Evolutionary conservation across 2,888 invertebrate species (phyloP).

Genomic region (Hanleya hanleyi): DNA sequence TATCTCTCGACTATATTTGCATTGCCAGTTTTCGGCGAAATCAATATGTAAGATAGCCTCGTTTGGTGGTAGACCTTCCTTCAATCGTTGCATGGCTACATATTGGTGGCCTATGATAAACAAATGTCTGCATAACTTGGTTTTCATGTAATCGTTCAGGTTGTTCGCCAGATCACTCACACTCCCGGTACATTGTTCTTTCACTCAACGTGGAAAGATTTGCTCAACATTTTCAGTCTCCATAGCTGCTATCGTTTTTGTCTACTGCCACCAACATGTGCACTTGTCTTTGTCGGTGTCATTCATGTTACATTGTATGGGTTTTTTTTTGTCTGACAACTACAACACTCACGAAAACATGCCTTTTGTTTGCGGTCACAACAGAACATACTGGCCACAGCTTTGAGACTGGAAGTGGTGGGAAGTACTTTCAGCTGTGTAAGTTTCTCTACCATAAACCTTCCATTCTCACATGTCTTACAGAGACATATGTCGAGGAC

Average conservation of each 20-base stretch:
- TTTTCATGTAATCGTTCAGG: constrained; percentile 16
- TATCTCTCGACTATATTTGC: constrained; percentile 66
- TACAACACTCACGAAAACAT: constrained; percentile 26
- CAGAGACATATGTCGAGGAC: constrained; percentile 43
- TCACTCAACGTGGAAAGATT: constrained; percentile 15
- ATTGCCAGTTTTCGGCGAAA: constrained; percentile 70
- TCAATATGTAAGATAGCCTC: constrained; percentile 58
- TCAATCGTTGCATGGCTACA: constrained; percentile 28
- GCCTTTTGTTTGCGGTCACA: constrained; percentile 12
- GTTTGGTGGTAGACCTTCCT: constrained; percentile 35
- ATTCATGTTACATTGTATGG: neutral
- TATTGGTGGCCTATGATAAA: constrained; percentile 41
- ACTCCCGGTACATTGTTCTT: constrained; percentile 21
- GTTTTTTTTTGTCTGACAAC: constrained; percentile 17
- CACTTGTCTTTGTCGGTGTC: neutral
- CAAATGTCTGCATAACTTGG: constrained; percentile 22
- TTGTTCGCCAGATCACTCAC: neutral
- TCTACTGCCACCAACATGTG: constrained; percentile 10
- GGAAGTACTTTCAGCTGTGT: neutral
- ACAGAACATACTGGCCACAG: neutral
- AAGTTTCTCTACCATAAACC: constrained; percentile 26
- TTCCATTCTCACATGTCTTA: constrained; percentile 33
- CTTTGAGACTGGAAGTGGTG: neutral
- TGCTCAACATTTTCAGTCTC: constrained; percentile 11
- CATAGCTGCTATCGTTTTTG: constrained; percentile 2